phyloP scores from a whole-genome alignment of 1,140 invertebrate genomes.

The Diploscapter pachys region DNA sequence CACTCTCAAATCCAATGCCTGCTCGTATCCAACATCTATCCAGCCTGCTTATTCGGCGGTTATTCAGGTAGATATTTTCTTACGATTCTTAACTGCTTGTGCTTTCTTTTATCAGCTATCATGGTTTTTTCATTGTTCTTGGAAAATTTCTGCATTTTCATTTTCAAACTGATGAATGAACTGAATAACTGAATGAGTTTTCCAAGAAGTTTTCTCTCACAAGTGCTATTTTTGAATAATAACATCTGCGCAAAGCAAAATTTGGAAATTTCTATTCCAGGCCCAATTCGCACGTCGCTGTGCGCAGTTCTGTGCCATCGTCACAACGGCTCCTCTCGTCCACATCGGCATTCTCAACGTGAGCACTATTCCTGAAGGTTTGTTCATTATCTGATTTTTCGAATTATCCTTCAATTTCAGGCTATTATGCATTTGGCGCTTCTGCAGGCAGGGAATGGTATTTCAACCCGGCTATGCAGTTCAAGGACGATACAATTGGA shows the following conservation, averaged over 20 bases:
- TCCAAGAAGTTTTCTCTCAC: no score
- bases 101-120: no score
- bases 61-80: slow-evolving; percentile 42
- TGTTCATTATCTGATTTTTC: neutral
- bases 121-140: no score
- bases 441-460: slow-evolving; percentile 43
- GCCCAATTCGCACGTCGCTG: slow-evolving; percentile 57
- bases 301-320: slow-evolving; percentile 58
- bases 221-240: no score
- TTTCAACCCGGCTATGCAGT: slow-evolving; percentile 37
- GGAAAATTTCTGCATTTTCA: no score
- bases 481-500: slow-evolving; percentile 39
- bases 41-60: slow-evolving; percentile 58
- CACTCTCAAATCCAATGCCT: slow-evolving; percentile 55
- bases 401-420: neutral
- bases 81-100: neutral
- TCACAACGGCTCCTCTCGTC: slow-evolving; percentile 56
- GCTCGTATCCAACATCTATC: slow-evolving; percentile 54
- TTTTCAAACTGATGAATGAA: no score
- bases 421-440: slow-evolving; percentile 41
- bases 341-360: slow-evolving; percentile 53
- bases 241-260: neutral
- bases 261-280: slow-evolving; percentile 14
- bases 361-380: slow-evolving; percentile 54
- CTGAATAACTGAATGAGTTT: no score